Evolutionary conservation across 2,888 invertebrate species (phyloP), one percentile per base, ranked within the genome.

Genomic region (Onthophagus sagittarius): DNA sequence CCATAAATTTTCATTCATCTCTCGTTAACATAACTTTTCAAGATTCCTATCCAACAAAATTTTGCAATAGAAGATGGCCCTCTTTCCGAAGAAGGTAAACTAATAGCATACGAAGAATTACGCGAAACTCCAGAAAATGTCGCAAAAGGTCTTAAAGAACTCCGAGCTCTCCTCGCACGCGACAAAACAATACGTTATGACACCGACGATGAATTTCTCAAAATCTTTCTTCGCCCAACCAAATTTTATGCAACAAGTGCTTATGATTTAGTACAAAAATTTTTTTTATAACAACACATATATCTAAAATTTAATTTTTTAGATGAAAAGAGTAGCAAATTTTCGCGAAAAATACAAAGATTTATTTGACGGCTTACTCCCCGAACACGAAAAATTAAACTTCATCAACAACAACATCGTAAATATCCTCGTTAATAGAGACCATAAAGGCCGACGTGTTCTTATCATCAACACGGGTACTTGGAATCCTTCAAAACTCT

Each of bases 201-300:
- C 73, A 93, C 93, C 63, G 93, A 93, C 78, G 94, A 95, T 78
- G 93, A 93, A 39, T 89, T 93, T 64, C 87, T 95, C 6, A 87
- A 90, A 11, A 91, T 93, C 76, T 94, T 94, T 82, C 86, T 95
- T 73, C 89, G 95, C 74, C 93, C 94, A 31, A 92, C 93, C 86
- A 95, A 95, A 84, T 95, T 90, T 86, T 94, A 95, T 79, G 91
- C 94, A 0, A 88, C 94, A 79, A 94, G 94, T 85, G 95, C 95
- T 0, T 86, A 91, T 73, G 91, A 91, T 81, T 86, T 95, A 87
- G 94, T 93, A 83, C 90, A 90, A 87, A 62, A 7, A 13, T 5
- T 64, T 15, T 64, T 14, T 64, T 63, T 7, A 5, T 63, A 15
- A 64, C 39, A 23, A 23, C 23, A 23, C 6, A 33, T 33, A 33